Percentiles rank a stretch among this genome's conserved stretches.
phyloP scores from a whole-genome alignment of 2,113 vertebrate genomes.

The Saguinus midas region DNA sequence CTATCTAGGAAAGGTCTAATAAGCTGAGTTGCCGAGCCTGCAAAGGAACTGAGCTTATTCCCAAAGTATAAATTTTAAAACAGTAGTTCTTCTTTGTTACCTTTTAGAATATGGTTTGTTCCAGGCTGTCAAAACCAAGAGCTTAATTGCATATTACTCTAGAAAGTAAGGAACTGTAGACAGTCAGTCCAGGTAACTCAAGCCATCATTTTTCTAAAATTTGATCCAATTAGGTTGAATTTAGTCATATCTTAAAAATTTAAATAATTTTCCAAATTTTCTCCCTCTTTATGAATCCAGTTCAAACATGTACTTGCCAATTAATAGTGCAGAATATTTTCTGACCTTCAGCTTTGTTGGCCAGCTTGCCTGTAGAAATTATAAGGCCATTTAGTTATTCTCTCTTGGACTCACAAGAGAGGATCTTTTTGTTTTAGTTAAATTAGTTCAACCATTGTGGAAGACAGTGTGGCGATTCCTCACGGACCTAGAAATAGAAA shows the following conservation, averaged over 20 bases:
- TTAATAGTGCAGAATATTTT: not conserved
- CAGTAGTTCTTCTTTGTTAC: not conserved
- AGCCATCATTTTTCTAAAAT: slow-evolving; percentile 9
- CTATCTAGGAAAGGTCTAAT: not conserved
- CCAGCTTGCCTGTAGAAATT: not conserved
- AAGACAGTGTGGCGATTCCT: too few species aligned
- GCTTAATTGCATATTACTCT: not conserved
- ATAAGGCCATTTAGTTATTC: not conserved
- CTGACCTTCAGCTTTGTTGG: not conserved
- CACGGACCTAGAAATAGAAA: too few species aligned
- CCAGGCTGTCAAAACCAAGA: not conserved
- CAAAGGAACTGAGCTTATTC: not conserved
- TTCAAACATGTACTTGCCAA: not conserved
- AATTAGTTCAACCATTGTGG: too few species aligned
- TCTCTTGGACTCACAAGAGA: not conserved
- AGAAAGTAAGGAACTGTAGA: not conserved
- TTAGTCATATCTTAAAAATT: not conserved
- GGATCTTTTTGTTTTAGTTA: not conserved
- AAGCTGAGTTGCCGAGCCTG: not conserved
- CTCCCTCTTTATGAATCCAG: not conserved
- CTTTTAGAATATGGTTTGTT: not conserved
- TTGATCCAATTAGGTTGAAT: not conserved
- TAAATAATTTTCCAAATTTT: slow-evolving; percentile 29
- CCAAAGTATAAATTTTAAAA: not conserved
- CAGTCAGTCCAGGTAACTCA: not conserved